These are phyloP conservation scores for Eospalax fontanierii DNA, from an alignment of 2,797 vertebrate genomes.

Conservation along the genomic window DNA sequence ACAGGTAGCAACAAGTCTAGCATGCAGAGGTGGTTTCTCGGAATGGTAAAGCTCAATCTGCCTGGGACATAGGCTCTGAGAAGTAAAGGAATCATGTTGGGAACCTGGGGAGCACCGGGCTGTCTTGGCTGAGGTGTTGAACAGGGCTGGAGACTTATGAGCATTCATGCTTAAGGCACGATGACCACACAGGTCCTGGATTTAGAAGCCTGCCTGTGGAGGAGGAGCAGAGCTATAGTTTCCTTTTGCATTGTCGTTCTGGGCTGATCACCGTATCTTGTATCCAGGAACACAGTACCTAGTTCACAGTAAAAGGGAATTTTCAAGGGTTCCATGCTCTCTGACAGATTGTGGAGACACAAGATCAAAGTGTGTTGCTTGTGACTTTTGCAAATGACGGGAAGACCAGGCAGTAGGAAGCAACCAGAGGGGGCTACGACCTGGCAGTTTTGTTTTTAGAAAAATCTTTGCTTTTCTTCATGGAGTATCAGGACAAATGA, in stretches of 20 bases:
- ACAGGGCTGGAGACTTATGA: not conserved
- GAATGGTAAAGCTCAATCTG: not conserved
- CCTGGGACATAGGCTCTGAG: not conserved
- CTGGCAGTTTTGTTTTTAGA: slow-evolving; percentile 16
- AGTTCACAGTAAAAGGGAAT: not conserved
- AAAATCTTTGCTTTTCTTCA: slow-evolving; percentile 46
- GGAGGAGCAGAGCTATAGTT: not conserved
- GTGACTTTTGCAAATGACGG: slow-evolving; percentile 4
- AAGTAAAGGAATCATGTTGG: not conserved
- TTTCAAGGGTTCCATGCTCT: not conserved
- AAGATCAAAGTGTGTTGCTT: not conserved
- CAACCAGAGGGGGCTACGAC: not conserved
- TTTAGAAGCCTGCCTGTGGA: not conserved
- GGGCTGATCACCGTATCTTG: not conserved
- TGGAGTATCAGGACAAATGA: not conserved
- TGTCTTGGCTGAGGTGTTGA: not conserved
- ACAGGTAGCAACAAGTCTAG: not conserved
- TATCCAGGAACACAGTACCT: not conserved
- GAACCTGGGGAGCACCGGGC: not conserved
- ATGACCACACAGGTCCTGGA: not conserved
- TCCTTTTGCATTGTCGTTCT: slow-evolving; percentile 7
- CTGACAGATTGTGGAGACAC: not conserved
- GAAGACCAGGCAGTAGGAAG: not conserved
- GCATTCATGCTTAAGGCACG: not conserved
- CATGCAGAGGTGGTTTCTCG: not conserved